A percentile compares a stretch with the other conserved stretches of the same genome.
phyloP scores from a whole-genome alignment of 2,888 invertebrate genomes.

The Euplagia quadripunctaria region DNA sequence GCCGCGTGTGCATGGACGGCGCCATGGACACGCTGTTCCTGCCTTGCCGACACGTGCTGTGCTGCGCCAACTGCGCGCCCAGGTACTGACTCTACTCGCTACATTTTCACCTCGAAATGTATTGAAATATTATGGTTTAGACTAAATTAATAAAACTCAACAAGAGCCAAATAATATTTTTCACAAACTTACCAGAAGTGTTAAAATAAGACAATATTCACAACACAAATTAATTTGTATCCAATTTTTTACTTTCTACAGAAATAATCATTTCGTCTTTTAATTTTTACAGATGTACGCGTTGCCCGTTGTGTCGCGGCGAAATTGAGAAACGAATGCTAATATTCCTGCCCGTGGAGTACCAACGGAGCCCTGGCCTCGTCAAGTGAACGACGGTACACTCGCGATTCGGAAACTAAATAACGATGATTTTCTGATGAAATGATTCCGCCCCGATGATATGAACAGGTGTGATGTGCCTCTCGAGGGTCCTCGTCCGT shows the following conservation, averaged over 20 bases:
- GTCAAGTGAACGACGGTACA: constrained; percentile 71
- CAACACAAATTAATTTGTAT: background rate
- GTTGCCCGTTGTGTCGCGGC: constrained; percentile 92
- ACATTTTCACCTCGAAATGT: no score
- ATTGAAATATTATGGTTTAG: no score
- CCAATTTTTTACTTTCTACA: background rate
- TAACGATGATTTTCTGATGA: constrained; percentile 45
- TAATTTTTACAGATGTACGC: constrained; percentile 87
- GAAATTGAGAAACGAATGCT: constrained; percentile 90
- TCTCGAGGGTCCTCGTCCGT: background rate
- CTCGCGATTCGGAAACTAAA: constrained; percentile 50
- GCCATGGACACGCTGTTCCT: constrained; percentile 94
- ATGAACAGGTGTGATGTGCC: constrained; percentile 22
- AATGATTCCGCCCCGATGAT: constrained; percentile 35
- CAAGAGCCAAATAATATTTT: background rate
- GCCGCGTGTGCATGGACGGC: constrained; percentile 95
- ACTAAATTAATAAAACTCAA: background rate
- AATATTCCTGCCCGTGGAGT: constrained; percentile 90
- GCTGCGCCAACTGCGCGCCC: constrained; percentile 92
- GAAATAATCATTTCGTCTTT: background rate
- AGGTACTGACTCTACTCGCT: constrained; percentile 67
- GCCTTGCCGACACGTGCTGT: constrained; percentile 96
- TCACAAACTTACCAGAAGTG: background rate
- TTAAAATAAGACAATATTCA: background rate
- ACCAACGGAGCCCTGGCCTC: constrained; percentile 70